Conservation (phyloP, 2,797 vertebrate genomes). For the Molossus alvarezi region DNA sequence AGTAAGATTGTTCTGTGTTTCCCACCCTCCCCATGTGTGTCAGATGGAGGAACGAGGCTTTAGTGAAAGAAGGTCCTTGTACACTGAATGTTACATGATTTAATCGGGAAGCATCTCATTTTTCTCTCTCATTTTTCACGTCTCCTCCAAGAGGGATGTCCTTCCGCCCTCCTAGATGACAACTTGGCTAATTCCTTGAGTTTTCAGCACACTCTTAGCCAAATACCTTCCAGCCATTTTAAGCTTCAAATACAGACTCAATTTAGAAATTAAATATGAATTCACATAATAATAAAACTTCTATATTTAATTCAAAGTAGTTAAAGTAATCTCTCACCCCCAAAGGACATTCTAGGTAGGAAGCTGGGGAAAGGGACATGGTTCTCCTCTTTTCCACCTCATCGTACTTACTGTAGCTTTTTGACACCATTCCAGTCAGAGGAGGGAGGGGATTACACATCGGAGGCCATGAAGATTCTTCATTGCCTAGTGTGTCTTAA, state of each 20-base stretch:
- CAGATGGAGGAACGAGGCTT: background rate
- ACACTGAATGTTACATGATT: background rate
- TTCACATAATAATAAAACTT: background rate
- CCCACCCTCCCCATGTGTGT: too few species aligned
- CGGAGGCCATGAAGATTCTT: background rate
- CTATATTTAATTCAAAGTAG: background rate
- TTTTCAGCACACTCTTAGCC: background rate
- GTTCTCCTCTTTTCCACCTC: background rate
- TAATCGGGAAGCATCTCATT: background rate
- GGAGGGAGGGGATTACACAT: background rate
- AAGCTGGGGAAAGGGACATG: background rate
- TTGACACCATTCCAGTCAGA: background rate
- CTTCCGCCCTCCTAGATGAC: background rate
- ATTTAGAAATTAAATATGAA: conserved; percentile 22
- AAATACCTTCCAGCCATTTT: background rate
- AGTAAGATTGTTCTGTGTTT: background rate
- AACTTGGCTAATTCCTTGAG: background rate
- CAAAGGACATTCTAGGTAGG: background rate
- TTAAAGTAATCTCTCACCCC: background rate
- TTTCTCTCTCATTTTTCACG: background rate
- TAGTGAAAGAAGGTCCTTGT: background rate
- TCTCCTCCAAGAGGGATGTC: background rate
- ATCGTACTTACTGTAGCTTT: background rate
- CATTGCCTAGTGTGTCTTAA: background rate
- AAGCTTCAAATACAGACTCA: background rate